Evolutionary conservation across 2,888 invertebrate species (phyloP).

Genomic region (Eupithecia subfuscata): DNA sequence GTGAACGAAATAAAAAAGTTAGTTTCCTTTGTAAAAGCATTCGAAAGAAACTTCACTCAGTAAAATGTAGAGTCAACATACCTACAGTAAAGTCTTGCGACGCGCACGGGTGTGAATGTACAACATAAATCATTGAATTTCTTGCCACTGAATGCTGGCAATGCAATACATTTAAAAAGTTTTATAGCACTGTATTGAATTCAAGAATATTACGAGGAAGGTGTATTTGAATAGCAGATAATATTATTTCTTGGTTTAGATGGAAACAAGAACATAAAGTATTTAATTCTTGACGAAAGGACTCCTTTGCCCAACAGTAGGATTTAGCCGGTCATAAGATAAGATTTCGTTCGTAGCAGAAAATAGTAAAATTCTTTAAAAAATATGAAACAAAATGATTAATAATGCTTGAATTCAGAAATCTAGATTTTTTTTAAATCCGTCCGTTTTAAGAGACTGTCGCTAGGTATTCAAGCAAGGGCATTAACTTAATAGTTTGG

Average conservation of each 20-base stretch:
- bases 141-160: slow-evolving; percentile 56
- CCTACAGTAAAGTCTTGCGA: slow-evolving; percentile 51
- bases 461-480: neutral
- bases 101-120: slow-evolving; percentile 48
- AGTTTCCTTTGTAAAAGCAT: neutral
- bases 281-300: too few relatives aligned
- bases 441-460: neutral
- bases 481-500: neutral
- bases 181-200: slow-evolving; percentile 37
- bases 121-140: slow-evolving; percentile 63
- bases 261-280: too few relatives aligned
- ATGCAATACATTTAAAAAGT: slow-evolving; percentile 30
- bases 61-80: slow-evolving; percentile 39
- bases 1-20: too few relatives aligned
- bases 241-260: neutral
- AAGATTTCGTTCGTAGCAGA: too few relatives aligned
- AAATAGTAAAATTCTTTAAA: too few relatives aligned
- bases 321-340: too few relatives aligned
- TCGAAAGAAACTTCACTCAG: slow-evolving; percentile 7
- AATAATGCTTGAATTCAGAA: neutral
- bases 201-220: slow-evolving; percentile 15
- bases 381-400: too few relatives aligned
- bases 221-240: neutral
- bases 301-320: too few relatives aligned
- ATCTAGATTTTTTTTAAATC: neutral